These are phyloP conservation scores for Boleophthalmus pectinirostris DNA, from an alignment of 2,113 vertebrate species.

Conservation along the genomic window DNA sequence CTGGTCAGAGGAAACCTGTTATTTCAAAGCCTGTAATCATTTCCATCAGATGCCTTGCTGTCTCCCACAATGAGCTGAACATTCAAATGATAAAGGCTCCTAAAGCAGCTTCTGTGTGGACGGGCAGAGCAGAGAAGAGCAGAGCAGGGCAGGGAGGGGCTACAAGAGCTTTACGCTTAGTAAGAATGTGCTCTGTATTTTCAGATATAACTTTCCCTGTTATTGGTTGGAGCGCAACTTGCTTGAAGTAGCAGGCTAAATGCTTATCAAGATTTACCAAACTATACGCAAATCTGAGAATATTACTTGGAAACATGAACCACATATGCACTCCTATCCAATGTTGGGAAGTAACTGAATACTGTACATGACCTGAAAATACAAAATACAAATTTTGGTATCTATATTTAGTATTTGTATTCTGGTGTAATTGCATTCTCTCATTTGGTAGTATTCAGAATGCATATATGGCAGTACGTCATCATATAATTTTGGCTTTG, in stretches of 20 bases:
- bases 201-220: not conserved
- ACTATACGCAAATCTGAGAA: too few species aligned
- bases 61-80: conserved; percentile 63
- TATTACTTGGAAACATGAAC: too few species aligned
- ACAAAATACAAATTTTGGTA: too few species aligned
- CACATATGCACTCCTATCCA: too few species aligned
- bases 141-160: not conserved
- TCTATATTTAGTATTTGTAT: too few species aligned
- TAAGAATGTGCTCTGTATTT: not conserved
- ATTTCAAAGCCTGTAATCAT: conserved; percentile 81
- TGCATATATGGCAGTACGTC: too few species aligned
- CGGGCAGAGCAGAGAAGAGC: conserved; percentile 40
- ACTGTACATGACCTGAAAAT: too few species aligned
- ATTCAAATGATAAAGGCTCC: conserved; percentile 65
- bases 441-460: too few species aligned
- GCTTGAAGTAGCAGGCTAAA: not conserved
- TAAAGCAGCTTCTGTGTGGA: conserved; percentile 34
- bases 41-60: conserved; percentile 73
- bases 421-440: too few species aligned
- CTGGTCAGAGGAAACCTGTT: conserved; percentile 71
- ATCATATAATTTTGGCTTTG: too few species aligned
- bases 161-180: not conserved
- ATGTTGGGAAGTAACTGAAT: too few species aligned
- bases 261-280: not conserved
- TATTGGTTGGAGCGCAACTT: not conserved